Evolutionary conservation across 2,888 invertebrate species (phyloP), one percentile per base, ranked within the genome.

Genomic region (Ophion ellenae): DNA sequence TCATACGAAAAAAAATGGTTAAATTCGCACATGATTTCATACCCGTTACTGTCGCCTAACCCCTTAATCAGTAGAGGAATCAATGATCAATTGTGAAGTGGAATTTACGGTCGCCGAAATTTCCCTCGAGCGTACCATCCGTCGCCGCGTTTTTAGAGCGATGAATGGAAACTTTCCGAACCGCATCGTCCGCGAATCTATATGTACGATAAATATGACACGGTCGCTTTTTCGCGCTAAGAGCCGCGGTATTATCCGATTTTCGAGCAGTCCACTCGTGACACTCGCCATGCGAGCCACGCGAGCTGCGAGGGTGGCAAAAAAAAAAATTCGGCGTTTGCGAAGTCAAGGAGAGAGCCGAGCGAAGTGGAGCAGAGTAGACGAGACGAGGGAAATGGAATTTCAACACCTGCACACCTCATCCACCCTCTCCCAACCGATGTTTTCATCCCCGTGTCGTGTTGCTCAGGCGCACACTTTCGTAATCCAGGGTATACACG

Each of bases 371-470:
- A 70, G 78, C 63, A 57, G 73, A 53, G 74, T 11, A 79, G 63
- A 66, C 47, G 90, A 88, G 88, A 88, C 88, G 86, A 88, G 89
- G 90, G 90, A 92, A 92, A 92, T 92, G 91, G 91, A 91, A 90
- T 91, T 92, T 91, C 90, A 89, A 88, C 91, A 91, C 91, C 90
- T 91, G 91, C 89, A 90, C 85, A 47, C 80, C 69, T 66, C 32
- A 70, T 59, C 64, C 83, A 57, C 53, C 57, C 53, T 77, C 87
- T 80, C 84, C 64, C 78, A 86, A 63, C 45, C 75, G 57, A 64
- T 63, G 64, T 63, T 88, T 87, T 85, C 78, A 64, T 76, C 59
- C 61, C 84, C 81, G 71, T 67, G 24, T 28, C 67, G 73, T 90
- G 89, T 88, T 89, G 87, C 88, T 80, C 86, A 85, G 59, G 59